Evolutionary conservation across 2,113 vertebrate species (phyloP).

Genomic region (Leucoraja erinaceus): DNA sequence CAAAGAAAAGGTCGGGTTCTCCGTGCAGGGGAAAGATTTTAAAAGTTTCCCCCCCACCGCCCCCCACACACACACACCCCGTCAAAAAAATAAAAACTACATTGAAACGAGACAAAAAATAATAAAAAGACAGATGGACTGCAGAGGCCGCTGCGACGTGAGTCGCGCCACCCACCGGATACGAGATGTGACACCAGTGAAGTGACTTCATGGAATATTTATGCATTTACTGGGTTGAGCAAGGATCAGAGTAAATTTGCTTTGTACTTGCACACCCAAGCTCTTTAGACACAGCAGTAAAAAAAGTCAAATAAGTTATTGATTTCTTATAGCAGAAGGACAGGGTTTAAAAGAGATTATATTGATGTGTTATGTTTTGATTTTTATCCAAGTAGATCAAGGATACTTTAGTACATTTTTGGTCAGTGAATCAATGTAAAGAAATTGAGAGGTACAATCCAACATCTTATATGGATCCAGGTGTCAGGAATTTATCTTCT

Average conservation of each 20-base stretch:
- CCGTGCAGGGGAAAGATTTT: no score
- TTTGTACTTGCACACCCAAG: background rate
- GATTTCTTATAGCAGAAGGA: slow-evolving; percentile 24
- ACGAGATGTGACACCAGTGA: slow-evolving; percentile 10
- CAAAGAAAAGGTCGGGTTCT: no score
- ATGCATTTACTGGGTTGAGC: background rate
- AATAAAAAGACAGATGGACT: no score
- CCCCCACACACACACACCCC: no score
- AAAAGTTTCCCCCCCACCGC: no score
- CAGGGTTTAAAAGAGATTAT: background rate
- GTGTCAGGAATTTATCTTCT: background rate
- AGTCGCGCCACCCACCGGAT: no score
- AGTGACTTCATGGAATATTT: slow-evolving; percentile 26
- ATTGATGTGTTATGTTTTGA: background rate
- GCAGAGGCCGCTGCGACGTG: no score
- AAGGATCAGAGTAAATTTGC: background rate
- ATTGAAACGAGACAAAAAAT: no score
- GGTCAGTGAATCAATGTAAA: background rate
- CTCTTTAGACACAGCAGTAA: background rate
- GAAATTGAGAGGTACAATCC: background rate
- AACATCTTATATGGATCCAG: background rate
- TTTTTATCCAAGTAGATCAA: background rate
- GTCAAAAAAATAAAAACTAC: no score
- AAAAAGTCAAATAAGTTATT: slow-evolving; percentile 11
- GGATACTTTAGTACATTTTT: background rate